phyloP scores from a whole-genome alignment of 2,797 vertebrate genomes.

The Alauda arvensis region DNA sequence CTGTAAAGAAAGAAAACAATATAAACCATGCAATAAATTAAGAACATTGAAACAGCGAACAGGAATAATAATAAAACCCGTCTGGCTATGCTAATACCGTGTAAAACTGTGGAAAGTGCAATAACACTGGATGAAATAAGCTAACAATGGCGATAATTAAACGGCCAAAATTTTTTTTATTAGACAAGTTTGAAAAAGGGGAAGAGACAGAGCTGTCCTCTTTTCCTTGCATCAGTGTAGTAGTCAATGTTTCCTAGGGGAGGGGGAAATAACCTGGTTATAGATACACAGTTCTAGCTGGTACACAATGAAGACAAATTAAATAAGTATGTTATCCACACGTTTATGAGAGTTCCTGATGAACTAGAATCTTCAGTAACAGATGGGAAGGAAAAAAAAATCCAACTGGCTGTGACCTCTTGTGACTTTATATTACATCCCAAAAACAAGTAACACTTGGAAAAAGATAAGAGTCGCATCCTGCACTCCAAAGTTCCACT shows the following conservation, averaged over 20 bases:
- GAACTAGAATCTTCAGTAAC: conserved; percentile 59
- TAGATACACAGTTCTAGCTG: conserved; percentile 55
- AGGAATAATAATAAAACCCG: conserved; percentile 74
- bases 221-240: conserved; percentile 16
- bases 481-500: conserved; percentile 27
- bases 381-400: conserved; percentile 34
- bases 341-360: conserved; percentile 42
- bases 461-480: conserved; percentile 17
- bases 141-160: conserved; percentile 67
- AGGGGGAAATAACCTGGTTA: conserved; percentile 39
- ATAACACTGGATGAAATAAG: conserved; percentile 78
- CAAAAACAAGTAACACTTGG: conserved; percentile 42
- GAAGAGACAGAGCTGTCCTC: not conserved
- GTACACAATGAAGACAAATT: conserved; percentile 62
- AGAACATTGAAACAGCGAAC: conserved; percentile 78
- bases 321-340: conserved; percentile 57
- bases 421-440: conserved; percentile 49
- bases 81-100: conserved; percentile 74
- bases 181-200: conserved; percentile 42
- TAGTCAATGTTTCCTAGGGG: conserved; percentile 6
- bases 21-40: conserved; percentile 93
- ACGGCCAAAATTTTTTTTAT: conserved; percentile 46
- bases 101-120: conserved; percentile 79
- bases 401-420: conserved; percentile 63
- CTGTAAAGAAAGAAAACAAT: conserved; percentile 75